A percentile compares a stretch with the other conserved stretches of the same genome.
These are phyloP conservation scores for Pardalotus punctatus DNA, from an alignment of 2,113 vertebrate species.

Conservation along the genomic window DNA sequence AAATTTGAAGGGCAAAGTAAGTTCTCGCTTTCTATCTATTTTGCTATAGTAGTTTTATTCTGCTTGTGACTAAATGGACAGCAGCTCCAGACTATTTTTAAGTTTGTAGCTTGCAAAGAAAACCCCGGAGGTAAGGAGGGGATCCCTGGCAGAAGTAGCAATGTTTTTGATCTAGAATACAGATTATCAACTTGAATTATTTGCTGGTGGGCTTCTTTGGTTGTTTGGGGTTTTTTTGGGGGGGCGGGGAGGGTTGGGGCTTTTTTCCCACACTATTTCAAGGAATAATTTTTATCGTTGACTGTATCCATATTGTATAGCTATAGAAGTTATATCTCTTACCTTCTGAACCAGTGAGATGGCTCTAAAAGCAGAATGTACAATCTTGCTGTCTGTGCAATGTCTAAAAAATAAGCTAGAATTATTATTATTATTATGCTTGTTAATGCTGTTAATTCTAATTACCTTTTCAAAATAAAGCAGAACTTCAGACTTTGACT, in stretches of 20 bases:
- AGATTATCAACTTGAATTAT: constrained; percentile 16
- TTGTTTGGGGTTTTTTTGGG: neutral
- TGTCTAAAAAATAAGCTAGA: constrained; percentile 27
- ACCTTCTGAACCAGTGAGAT: neutral
- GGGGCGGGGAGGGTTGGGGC: too few relatives aligned
- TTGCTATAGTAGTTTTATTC: constrained; percentile 54
- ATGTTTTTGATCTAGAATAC: constrained; percentile 57
- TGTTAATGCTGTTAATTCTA: neutral
- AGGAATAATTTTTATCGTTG: constrained; percentile 30
- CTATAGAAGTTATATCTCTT: neutral
- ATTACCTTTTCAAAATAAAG: constrained; percentile 46
- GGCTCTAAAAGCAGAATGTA: neutral
- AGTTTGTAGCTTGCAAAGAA: constrained; percentile 52
- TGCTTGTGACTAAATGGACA: constrained; percentile 37
- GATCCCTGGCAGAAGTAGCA: neutral
- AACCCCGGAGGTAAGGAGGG: constrained; percentile 27
- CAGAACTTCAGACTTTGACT: constrained; percentile 6
- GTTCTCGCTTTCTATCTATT: constrained; percentile 76
- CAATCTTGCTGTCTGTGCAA: neutral
- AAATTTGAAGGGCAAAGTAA: constrained; percentile 99
- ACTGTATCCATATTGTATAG: constrained; percentile 23
- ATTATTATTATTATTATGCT: neutral
- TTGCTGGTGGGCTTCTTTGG: neutral
- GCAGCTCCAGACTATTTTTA: constrained; percentile 62
- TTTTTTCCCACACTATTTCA: neutral